phyloP scores from a whole-genome alignment of 2,113 vertebrate genomes.

The Apus apus region DNA sequence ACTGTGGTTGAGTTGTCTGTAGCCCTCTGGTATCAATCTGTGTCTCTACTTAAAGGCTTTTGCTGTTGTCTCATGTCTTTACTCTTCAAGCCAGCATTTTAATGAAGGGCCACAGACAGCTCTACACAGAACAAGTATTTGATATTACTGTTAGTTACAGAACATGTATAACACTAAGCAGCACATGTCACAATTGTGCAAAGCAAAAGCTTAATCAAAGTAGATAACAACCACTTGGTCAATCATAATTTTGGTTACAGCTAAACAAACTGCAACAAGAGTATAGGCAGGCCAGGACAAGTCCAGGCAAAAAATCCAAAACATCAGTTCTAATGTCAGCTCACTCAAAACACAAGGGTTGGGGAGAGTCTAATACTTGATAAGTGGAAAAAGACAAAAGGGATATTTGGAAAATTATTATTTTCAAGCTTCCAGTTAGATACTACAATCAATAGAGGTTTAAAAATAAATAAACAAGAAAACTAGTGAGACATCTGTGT shows the following conservation, averaged over 20 bases:
- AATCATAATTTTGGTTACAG: neutral
- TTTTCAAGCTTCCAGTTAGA: neutral
- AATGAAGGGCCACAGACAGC: neutral
- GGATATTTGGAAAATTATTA: neutral
- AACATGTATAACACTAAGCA: neutral
- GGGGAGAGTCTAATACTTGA: neutral
- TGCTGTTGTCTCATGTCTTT: neutral
- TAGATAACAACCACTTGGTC: neutral
- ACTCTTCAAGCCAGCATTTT: neutral
- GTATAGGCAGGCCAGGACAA: neutral
- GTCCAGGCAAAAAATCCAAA: neutral
- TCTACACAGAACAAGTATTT: neutral
- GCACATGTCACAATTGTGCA: neutral
- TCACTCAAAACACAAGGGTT: conserved; percentile 18
- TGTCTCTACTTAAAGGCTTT: neutral
- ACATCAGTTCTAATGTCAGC: conserved; percentile 18
- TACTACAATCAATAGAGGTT: conserved; percentile 7
- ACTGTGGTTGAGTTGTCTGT: neutral
- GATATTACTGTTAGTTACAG: neutral
- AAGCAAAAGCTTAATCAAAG: neutral
- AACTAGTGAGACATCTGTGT: neutral
- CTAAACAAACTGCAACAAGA: neutral
- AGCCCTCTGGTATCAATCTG: neutral
- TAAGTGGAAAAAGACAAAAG: conserved; percentile 14
- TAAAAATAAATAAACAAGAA: conserved; percentile 40